These are phyloP conservation scores for Pelochelys cantorii DNA, from an alignment of 2,797 vertebrate species.

Conservation along the genomic window DNA sequence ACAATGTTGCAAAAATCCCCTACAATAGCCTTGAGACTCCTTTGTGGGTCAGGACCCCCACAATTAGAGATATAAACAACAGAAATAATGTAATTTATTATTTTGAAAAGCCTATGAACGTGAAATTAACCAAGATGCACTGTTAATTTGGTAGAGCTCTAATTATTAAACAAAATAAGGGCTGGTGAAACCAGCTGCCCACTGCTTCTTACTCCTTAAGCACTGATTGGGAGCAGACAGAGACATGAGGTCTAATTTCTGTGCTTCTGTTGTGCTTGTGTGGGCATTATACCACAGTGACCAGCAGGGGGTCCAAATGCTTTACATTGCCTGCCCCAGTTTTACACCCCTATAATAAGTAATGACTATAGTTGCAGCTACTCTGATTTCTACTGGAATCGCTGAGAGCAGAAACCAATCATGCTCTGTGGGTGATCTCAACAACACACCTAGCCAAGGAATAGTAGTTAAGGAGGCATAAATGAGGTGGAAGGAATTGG, in stretches of 20 bases:
- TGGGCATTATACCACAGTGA: background rate
- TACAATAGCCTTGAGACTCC: too few species aligned
- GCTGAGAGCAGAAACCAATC: background rate
- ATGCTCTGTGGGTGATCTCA: constrained; percentile 12
- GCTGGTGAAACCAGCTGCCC: constrained; percentile 47
- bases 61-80: too few species aligned
- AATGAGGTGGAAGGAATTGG: background rate
- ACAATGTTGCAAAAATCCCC: too few species aligned
- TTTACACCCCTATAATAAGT: constrained; percentile 10
- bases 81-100: too few species aligned
- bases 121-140: too few species aligned
- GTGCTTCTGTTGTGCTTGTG: background rate
- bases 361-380: constrained; percentile 22
- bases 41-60: too few species aligned
- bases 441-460: constrained; percentile 7
- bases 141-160: too few species aligned
- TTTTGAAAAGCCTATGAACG: too few species aligned
- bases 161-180: background rate
- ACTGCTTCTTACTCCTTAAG: constrained; percentile 41
- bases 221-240: background rate
- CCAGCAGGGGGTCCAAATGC: background rate
- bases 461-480: background rate
- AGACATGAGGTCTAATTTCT: background rate
- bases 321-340: background rate
- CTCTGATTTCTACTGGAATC: constrained; percentile 27